Percentiles rank a stretch among this genome's conserved stretches.
These are phyloP conservation scores for Uromys caudimaculatus DNA, from an alignment of 2,797 vertebrate genomes.

Conservation along the genomic window DNA sequence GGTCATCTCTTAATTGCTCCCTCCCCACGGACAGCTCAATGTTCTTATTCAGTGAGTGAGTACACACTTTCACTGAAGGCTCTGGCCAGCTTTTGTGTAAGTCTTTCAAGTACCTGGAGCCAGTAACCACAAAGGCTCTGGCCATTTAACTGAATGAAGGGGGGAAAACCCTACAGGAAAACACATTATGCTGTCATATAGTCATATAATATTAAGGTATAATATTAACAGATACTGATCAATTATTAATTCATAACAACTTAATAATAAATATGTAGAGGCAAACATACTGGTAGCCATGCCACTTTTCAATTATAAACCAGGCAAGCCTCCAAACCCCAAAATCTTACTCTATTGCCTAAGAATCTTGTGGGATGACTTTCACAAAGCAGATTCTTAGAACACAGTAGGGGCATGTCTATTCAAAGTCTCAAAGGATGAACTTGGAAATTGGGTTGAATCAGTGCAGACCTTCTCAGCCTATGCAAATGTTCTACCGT, in stretches of 20 bases:
- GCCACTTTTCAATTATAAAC: background rate
- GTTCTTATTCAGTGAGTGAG: background rate
- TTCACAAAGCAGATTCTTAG: background rate
- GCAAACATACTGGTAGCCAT: background rate
- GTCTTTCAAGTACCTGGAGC: background rate
- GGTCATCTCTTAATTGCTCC: background rate
- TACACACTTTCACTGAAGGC: background rate
- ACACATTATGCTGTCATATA: background rate
- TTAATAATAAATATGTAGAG: background rate
- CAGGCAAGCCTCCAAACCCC: background rate
- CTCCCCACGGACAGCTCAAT: background rate
- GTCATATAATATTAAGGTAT: background rate
- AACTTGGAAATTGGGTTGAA: background rate
- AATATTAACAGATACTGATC: background rate
- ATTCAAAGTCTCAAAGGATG: background rate
- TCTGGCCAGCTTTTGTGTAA: background rate
- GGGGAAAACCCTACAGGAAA: background rate
- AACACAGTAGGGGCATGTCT: background rate
- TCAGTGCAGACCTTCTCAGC: background rate
- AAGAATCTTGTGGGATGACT: background rate
- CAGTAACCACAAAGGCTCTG: background rate
- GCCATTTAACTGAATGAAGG: background rate
- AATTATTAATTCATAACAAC: slow-evolving; percentile 19
- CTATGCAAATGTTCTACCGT: background rate
- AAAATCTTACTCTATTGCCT: background rate